These are phyloP conservation scores for Campylomormyrus tamandua DNA, from an alignment of 2,113 vertebrate species.

Conservation along the genomic window DNA sequence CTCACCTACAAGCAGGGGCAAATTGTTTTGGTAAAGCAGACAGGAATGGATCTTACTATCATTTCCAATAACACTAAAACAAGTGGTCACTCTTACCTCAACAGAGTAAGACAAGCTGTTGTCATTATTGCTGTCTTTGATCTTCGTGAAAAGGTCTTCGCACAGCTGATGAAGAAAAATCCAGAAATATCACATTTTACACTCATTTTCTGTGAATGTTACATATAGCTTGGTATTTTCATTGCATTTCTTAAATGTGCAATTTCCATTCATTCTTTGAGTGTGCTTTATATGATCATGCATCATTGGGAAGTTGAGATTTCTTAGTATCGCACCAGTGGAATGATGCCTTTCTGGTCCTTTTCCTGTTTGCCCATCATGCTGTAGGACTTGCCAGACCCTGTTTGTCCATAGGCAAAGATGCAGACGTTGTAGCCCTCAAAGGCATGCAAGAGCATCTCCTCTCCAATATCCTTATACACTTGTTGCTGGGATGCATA, in stretches of 20 bases:
- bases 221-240: background rate
- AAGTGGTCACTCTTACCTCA: constrained; percentile 67
- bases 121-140: constrained; percentile 79
- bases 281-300: background rate
- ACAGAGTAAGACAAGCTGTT: constrained; percentile 91
- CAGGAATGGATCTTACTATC: background rate
- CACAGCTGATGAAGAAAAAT: constrained; percentile 67
- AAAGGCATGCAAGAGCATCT: constrained; percentile 93
- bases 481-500: constrained; percentile 92
- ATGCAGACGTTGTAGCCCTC: constrained; percentile 98
- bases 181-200: background rate
- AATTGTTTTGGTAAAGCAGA: background rate
- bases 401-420: constrained; percentile 93
- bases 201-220: background rate
- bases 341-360: constrained; percentile 92
- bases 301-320: background rate
- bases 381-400: constrained; percentile 92
- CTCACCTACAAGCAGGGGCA: constrained; percentile 69
- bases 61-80: background rate
- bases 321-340: constrained; percentile 62
- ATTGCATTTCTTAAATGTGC: background rate
- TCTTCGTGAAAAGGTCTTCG: constrained; percentile 94
- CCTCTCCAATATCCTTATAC: constrained; percentile 89
- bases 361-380: constrained; percentile 98
- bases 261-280: background rate